Conservation (phyloP, 2,888 invertebrate species). For the Leptopilina syphax region DNA sequence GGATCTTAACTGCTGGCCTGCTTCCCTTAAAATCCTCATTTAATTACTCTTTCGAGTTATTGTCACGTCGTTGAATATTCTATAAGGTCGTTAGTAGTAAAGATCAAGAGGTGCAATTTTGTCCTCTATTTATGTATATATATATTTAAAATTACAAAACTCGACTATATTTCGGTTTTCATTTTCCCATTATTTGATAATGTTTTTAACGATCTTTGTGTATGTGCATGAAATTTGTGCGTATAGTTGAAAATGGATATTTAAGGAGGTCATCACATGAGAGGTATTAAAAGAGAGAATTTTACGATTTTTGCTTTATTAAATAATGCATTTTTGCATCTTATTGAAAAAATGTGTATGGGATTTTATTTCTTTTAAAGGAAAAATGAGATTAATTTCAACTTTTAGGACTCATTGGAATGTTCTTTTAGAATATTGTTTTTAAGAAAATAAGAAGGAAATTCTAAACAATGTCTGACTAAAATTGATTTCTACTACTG, state of each 20-base stretch:
- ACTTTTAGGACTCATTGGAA: too few relatives aligned
- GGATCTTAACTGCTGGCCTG: conserved; percentile 36
- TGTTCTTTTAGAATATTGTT: too few relatives aligned
- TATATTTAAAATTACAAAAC: too few relatives aligned
- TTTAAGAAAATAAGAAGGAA: too few relatives aligned
- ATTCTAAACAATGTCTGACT: too few relatives aligned
- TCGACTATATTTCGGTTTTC: too few relatives aligned
- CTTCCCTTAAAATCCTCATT: conserved; percentile 41
- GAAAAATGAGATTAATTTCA: too few relatives aligned
- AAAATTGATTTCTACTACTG: too few relatives aligned
- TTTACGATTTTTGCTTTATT: background rate
- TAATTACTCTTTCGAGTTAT: conserved; percentile 34
- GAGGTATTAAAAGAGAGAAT: background rate
- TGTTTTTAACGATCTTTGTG: background rate
- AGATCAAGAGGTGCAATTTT: conserved; percentile 3
- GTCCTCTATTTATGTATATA: background rate
- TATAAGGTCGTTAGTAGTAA: conserved; percentile 1
- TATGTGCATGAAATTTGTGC: background rate
- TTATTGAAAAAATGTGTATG: too few relatives aligned
- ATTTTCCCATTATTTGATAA: background rate
- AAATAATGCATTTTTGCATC: background rate
- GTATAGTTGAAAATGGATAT: background rate
- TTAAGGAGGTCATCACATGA: conserved; percentile 1
- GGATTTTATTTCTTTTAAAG: too few relatives aligned
- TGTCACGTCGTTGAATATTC: conserved; percentile 28